A percentile compares a stretch with the other conserved stretches of the same genome.
Conservation (phyloP, 1,140 invertebrate species). For the Drosophila rhopaloa region DNA sequence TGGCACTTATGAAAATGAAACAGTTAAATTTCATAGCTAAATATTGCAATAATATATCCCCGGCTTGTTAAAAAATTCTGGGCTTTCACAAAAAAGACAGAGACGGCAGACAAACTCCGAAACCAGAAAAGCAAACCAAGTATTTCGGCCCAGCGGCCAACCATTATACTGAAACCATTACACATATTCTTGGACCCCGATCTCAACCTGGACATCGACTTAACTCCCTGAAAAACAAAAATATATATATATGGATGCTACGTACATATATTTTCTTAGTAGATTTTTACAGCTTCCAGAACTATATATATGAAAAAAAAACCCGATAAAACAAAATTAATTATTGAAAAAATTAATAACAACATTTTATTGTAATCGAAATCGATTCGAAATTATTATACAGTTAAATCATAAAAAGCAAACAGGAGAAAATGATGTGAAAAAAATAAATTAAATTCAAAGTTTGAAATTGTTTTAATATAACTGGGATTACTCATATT, state of each 20-base stretch:
- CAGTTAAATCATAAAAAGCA: slow-evolving; percentile 47
- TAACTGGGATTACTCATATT: neutral
- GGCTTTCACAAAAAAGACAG: slow-evolving; percentile 33
- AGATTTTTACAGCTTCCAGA: slow-evolving; percentile 78
- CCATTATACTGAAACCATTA: neutral
- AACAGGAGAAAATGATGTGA: slow-evolving; percentile 24
- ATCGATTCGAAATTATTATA: slow-evolving; percentile 66
- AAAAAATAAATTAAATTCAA: slow-evolving; percentile 43
- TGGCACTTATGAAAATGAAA: neutral
- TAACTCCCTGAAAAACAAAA: slow-evolving; percentile 8
- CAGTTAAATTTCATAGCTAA: neutral
- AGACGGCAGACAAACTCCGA: neutral
- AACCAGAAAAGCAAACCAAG: neutral
- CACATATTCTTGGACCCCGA: neutral
- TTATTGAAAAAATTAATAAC: slow-evolving; percentile 7
- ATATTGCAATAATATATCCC: slow-evolving; percentile 20
- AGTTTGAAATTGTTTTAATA: slow-evolving; percentile 16
- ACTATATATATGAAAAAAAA: slow-evolving; percentile 28
- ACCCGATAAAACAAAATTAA: slow-evolving; percentile 2
- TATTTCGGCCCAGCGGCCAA: neutral
- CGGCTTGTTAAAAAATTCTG: slow-evolving; percentile 46
- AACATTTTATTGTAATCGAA: slow-evolving; percentile 65
- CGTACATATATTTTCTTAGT: slow-evolving; percentile 76
- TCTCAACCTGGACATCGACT: slow-evolving; percentile 3
- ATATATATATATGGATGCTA: slow-evolving; percentile 36